phyloP scores from a whole-genome alignment of 2,797 vertebrate species.

The Clamator glandarius region DNA sequence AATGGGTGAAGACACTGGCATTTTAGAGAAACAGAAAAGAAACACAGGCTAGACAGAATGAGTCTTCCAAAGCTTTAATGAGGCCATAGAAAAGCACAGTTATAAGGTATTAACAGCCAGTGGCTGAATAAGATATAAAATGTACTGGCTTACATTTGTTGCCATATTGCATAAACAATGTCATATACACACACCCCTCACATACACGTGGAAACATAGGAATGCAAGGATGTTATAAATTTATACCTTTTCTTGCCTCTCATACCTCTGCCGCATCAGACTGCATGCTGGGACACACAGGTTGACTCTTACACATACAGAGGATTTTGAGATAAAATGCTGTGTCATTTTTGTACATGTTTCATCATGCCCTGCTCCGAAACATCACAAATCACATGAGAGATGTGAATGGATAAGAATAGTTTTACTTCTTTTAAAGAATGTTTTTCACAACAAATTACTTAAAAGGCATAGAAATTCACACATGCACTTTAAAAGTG shows the following conservation, averaged over 20 bases:
- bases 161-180: neutral
- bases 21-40: neutral
- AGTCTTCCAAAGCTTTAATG: neutral
- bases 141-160: neutral
- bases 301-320: accelerated
- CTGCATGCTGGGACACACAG: neutral
- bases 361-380: neutral
- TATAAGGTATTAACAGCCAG: neutral
- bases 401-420: neutral
- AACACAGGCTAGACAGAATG: neutral
- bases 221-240: neutral
- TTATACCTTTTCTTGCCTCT: neutral
- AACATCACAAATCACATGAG: neutral
- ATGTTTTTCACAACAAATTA: neutral
- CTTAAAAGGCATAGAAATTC: neutral
- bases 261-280: neutral
- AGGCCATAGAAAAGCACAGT: neutral
- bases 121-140: neutral
- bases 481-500: neutral
- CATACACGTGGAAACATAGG: neutral
- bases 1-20: neutral
- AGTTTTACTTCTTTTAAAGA: neutral
- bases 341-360: neutral
- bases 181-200: too few relatives aligned
- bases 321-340: neutral